These are phyloP conservation scores for Macrotis lagotis DNA, from an alignment of 2,113 vertebrate species.

Conservation along the genomic window DNA sequence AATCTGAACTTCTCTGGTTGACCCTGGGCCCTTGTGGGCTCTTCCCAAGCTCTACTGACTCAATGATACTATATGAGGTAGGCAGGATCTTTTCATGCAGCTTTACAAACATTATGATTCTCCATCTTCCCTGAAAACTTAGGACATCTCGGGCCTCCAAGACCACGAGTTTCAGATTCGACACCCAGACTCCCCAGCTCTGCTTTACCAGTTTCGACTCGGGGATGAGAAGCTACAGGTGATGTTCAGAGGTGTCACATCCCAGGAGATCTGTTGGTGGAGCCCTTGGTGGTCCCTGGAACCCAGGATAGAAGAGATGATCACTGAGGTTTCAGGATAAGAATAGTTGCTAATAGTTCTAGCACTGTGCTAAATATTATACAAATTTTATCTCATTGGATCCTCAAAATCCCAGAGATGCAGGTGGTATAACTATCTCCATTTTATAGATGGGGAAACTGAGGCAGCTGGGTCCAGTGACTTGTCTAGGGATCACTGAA, in stretches of 20 bases:
- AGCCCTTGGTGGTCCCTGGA: no score
- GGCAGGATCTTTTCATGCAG: neutral
- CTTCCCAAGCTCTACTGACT: no score
- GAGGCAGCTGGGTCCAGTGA: neutral
- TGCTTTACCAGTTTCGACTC: constrained; percentile 94
- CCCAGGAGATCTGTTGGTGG: no score
- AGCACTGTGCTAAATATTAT: no score
- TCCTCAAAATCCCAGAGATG: neutral
- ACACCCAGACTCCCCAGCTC: constrained; percentile 93
- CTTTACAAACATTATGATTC: constrained; percentile 39
- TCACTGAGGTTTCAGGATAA: neutral
- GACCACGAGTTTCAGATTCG: constrained; percentile 97
- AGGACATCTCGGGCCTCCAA: constrained; percentile 96
- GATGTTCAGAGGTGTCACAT: no score
- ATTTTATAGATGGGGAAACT: neutral
- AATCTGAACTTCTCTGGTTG: no score
- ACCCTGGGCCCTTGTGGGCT: no score
- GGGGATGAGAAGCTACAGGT: constrained; percentile 99
- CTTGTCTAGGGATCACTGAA: no score
- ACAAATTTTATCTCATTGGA: neutral
- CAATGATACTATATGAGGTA: neutral
- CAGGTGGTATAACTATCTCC: neutral
- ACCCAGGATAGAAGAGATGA: no score
- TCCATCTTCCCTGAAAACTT: constrained; percentile 57
- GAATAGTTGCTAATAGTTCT: no score